These are phyloP conservation scores for Nasonia oneida DNA, from an alignment of 2,888 invertebrate species.

Conservation along the genomic window DNA sequence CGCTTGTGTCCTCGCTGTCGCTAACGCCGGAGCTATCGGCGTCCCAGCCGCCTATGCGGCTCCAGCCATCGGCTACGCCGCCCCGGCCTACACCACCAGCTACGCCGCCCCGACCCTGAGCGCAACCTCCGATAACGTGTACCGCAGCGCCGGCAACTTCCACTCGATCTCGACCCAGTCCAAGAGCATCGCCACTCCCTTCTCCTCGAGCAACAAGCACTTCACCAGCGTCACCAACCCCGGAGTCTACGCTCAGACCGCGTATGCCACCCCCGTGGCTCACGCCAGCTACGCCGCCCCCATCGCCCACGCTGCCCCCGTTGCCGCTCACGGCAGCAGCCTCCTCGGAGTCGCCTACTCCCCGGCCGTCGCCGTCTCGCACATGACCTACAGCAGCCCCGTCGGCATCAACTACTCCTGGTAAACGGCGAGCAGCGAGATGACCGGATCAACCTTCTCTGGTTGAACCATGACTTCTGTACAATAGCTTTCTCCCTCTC, in stretches of 20 bases:
- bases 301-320: slow-evolving; percentile 23
- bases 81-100: slow-evolving; percentile 45
- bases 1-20: slow-evolving; percentile 71
- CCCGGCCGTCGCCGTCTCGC: slow-evolving; percentile 74
- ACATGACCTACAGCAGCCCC: slow-evolving; percentile 73
- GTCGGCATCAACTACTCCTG: slow-evolving; percentile 72
- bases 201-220: slow-evolving; percentile 86
- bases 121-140: slow-evolving; percentile 78
- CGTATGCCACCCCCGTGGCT: slow-evolving; percentile 64
- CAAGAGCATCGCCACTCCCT: slow-evolving; percentile 87
- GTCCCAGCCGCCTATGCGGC: no score
- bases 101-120: slow-evolving; percentile 69
- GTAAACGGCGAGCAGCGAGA: slow-evolving; percentile 59
- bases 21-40: slow-evolving; percentile 69
- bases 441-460: neutral
- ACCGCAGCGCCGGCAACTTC: slow-evolving; percentile 83
- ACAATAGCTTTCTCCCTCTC: neutral
- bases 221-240: slow-evolving; percentile 85
- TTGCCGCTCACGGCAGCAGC: slow-evolving; percentile 53
- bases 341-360: slow-evolving; percentile 73
- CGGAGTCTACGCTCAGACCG: slow-evolving; percentile 67
- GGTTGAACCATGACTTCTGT: neutral
- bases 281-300: slow-evolving; percentile 60
- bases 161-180: slow-evolving; percentile 84
- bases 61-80: slow-evolving; percentile 64